Evolutionary conservation across 2,113 vertebrate genomes (phyloP), one percentile per base, ranked within the genome.

Genomic region (Tylochromis polylepis): DNA sequence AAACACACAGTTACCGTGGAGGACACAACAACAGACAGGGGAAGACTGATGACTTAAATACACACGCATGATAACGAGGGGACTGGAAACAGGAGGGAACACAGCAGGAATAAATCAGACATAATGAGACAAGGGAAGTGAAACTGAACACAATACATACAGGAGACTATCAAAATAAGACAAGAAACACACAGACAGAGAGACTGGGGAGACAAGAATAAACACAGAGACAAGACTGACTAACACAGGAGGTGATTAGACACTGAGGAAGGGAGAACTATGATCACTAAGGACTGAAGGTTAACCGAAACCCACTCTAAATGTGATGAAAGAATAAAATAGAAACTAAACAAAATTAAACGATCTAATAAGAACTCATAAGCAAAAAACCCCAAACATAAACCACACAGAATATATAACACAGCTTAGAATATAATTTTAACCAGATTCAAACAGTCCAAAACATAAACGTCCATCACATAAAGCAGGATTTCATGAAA

Each of bases 21-120:
- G 31, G 0, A 65, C 1, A 0, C 4, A 4, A 65, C 11, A 38
- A 36, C 0, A 6, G 31, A 65, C 18, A n/a, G 60, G 31, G n/a
- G 12, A 65, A 65, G 31, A 65, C 60, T 36, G 31, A 65, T 36
- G 59, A 36, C 18, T 36, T 62, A 34, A n/a, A 36, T 62, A 18
- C 59, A 62, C 59, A 36, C 29, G 29, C 31, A 65, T 62, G 3
- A 62, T n/a, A 8, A n/a, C 0, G 31, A 62, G 31, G 31, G 59
- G 59, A 7, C 12, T 62, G 18, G 59, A 62, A 62, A 3, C 59
- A 62, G 31, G 31, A 62, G 1, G 31, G 31, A 65, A 65, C 6
- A 65, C 10, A 0, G 59, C 60, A 7, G 31, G 36, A 65, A 65
- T 65, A 65, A 65, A 65, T 65, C 60, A 65, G 60, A 65, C 60